Evolutionary conservation across 37 sponge, comb jelly and placozoan genomes (phyloP).

Genomic region (Spongia lamella): DNA sequence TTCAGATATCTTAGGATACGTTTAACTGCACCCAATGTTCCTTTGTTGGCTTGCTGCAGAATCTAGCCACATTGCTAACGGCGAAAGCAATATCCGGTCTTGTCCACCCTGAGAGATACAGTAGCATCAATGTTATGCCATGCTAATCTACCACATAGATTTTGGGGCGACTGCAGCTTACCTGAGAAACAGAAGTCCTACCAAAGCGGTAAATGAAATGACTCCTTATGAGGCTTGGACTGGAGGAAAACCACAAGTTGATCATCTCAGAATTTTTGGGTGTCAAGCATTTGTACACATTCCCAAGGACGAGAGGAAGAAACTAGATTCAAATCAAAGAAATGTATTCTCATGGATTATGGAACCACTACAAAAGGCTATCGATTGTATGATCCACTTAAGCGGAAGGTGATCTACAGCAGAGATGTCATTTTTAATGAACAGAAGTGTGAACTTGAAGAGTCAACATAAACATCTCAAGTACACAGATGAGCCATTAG

Average conservation of each 20-base stretch:
- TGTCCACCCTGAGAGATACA: conserved; percentile 44
- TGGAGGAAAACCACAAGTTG: neutral
- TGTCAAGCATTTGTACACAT: neutral
- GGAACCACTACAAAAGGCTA: conserved; percentile 12
- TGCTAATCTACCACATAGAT: conserved; percentile 6
- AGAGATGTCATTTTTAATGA: conserved; percentile 23
- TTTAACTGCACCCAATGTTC: conserved; percentile 50
- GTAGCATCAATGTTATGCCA: too few relatives aligned
- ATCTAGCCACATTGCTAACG: conserved; percentile 32
- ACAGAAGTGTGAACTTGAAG: conserved; percentile 13
- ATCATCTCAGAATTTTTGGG: conserved; percentile 18
- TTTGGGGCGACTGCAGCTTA: conserved; percentile 6
- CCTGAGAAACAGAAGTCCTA: conserved; percentile 12
- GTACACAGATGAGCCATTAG: too few relatives aligned
- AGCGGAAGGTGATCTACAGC: conserved; percentile 7
- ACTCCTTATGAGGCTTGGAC: conserved; percentile 26
- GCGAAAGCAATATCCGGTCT: conserved; percentile 56
- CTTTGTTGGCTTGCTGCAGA: conserved; percentile 38
- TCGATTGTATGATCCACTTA: conserved; percentile 6
- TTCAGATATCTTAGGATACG: conserved; percentile 44
- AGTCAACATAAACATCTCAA: too few relatives aligned
- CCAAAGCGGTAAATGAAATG: conserved; percentile 8
- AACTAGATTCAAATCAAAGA: conserved; percentile 5
- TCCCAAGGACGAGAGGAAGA: too few relatives aligned
- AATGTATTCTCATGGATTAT: conserved; percentile 5